These are phyloP conservation scores for Anthopleura sola DNA, from an alignment of 64 coral and sea anemone genomes.

Conservation along the genomic window DNA sequence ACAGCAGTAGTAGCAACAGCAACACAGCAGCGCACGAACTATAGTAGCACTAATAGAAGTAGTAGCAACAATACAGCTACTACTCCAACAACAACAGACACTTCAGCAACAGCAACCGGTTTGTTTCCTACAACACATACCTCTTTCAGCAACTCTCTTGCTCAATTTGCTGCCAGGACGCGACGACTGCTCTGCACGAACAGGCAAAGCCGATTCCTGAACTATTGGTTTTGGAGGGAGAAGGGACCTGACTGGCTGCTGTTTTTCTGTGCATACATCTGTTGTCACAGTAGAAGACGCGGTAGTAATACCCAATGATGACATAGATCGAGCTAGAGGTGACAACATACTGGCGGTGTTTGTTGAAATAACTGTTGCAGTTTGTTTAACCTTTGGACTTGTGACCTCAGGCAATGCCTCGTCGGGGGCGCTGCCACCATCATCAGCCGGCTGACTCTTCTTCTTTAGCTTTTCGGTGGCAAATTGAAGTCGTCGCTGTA, in stretches of 20 bases:
- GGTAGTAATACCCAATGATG: not conserved
- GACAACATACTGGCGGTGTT: not conserved
- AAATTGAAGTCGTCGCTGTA: conserved; percentile 1
- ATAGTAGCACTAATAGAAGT: too few species aligned
- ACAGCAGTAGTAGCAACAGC: too few species aligned
- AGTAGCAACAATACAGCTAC: too few species aligned
- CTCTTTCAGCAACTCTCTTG: conserved; percentile 17
- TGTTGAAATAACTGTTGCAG: not conserved
- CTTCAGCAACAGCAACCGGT: too few species aligned
- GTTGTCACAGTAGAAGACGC: not conserved
- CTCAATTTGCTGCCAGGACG: conserved; percentile 15
- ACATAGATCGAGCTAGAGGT: conserved; percentile 17
- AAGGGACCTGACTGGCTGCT: not conserved
- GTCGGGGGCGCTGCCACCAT: not conserved
- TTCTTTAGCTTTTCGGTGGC: conserved; percentile 16
- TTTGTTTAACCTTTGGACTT: not conserved
- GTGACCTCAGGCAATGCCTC: not conserved
- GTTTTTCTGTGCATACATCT: not conserved
- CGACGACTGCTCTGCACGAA: not conserved
- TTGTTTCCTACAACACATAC: conserved; percentile 7
- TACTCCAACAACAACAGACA: too few species aligned
- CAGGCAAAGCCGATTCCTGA: not conserved
- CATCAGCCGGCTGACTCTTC: not conserved
- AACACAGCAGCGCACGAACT: too few species aligned
- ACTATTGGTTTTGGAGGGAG: not conserved